These are phyloP conservation scores for Malurus splendens DNA, from an alignment of 2,797 vertebrate genomes.

Conservation along the genomic window DNA sequence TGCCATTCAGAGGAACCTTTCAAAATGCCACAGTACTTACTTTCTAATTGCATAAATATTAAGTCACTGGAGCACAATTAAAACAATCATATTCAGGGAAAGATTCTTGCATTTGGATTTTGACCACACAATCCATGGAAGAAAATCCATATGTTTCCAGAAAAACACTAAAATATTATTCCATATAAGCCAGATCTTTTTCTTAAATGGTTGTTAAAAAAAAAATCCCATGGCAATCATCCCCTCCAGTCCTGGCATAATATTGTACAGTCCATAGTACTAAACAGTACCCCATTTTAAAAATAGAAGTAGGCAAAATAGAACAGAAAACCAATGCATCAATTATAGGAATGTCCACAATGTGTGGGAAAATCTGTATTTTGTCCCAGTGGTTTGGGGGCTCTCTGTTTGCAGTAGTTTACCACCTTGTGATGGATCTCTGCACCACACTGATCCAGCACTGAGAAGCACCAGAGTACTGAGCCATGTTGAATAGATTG, in stretches of 20 bases:
- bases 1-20: slow-evolving; percentile 25
- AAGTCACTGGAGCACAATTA: slow-evolving; percentile 34
- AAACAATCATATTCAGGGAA: not conserved
- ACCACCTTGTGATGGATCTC: not conserved
- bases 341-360: not conserved
- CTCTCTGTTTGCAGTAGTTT: not conserved
- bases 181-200: not conserved
- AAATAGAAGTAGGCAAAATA: not conserved
- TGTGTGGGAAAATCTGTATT: not conserved
- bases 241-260: not conserved
- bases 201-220: not conserved
- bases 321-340: not conserved
- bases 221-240: not conserved
- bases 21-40: slow-evolving; percentile 35
- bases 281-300: not conserved
- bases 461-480: not conserved
- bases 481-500: not conserved
- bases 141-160: not conserved
- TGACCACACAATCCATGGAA: not conserved
- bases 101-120: not conserved
- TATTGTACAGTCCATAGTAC: not conserved
- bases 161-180: not conserved
- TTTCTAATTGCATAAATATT: slow-evolving; percentile 41
- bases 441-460: not conserved
- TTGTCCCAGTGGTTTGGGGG: not conserved